Evolutionary conservation across 1,140 invertebrate species (phyloP).

Genomic region (Pseudomyrmex gracilis): DNA sequence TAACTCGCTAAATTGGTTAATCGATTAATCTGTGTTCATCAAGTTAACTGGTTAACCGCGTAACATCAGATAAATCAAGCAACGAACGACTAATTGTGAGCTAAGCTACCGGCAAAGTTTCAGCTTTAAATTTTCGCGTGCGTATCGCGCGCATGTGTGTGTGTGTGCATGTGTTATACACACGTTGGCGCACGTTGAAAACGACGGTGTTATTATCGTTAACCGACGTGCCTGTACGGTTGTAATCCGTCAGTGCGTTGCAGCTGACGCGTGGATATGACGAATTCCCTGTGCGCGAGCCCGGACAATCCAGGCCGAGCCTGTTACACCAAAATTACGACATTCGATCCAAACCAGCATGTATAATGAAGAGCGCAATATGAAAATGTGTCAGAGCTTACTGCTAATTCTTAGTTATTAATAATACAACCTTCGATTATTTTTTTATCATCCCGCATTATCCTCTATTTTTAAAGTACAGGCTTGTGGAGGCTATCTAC

Average conservation of each 20-base stretch:
- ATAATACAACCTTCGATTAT: neutral
- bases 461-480: neutral
- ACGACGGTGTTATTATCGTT: slow-evolving; percentile 58
- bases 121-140: slow-evolving; percentile 25
- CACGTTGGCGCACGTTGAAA: slow-evolving; percentile 18
- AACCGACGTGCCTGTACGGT: slow-evolving; percentile 50
- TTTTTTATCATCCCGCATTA: neutral
- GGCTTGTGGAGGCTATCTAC: neutral
- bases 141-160: neutral
- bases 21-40: slow-evolving; percentile 32
- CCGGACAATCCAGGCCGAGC: slow-evolving; percentile 28
- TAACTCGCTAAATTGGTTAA: slow-evolving; percentile 42
- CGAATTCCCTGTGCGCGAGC: slow-evolving; percentile 34
- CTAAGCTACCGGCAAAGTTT: slow-evolving; percentile 44
- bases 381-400: neutral
- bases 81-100: slow-evolving; percentile 31
- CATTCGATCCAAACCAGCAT: neutral
- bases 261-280: slow-evolving; percentile 61
- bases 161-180: slow-evolving; percentile 1
- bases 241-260: slow-evolving; percentile 60
- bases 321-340: slow-evolving; percentile 16
- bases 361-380: slow-evolving; percentile 26
- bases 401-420: neutral
- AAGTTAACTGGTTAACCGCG: slow-evolving; percentile 43
- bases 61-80: slow-evolving; percentile 25